Base-by-base conservation (phyloP, 2,888 invertebrate species). In the Caenorhabditis becei region DNA sequence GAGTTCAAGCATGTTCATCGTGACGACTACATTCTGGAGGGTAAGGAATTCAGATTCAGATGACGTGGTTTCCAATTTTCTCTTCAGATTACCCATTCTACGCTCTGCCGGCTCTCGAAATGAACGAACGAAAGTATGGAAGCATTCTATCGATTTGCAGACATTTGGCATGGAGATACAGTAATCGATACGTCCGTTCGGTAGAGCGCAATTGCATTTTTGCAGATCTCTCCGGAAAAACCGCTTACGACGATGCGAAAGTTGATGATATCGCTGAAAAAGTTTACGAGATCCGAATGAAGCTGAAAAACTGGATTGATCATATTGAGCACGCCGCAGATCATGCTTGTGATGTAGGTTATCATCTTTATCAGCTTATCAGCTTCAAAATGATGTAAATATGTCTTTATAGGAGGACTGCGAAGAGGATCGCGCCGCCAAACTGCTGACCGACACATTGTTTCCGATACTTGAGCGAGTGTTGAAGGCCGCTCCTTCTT, bases 91-190 rank as follows among this genome's bases (percentile, higher is more conserved):
- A 84, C 49, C 86, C 86, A 10, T 85, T 82, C 62, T 82, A 82
- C 44, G 77, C 82, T n/a, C 74, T 85, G 32, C 87, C 87, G n/a
- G 74, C 80, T 61, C 74, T 87, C 8, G 84, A 87, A 66, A 81
- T 87, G 66, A 83, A 87, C 54, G 83, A 82, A 41, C 63, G 80
- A 32, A 83, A 81, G 35, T 74, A 84, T 18, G 84, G 86, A 56
- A 82, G 80, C 62, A 67, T 86, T 24, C 69, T 82, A 10, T 83
- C 87, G 10, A 87, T 87, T 70, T 87, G 87, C 70, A 74, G 86
- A 65, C 87, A 87, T 71, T 80, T 87, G 37, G 85, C 80, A 23
- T 87, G 87, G 87, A 75, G 87, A 83, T 87, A 84, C 79, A 85
- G 87, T 87, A 77, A 78, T 11, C n/a, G 10, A 10, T 7, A 32